phyloP scores from a whole-genome alignment of 2,888 invertebrate genomes.

The Pristionchus arcanus region DNA sequence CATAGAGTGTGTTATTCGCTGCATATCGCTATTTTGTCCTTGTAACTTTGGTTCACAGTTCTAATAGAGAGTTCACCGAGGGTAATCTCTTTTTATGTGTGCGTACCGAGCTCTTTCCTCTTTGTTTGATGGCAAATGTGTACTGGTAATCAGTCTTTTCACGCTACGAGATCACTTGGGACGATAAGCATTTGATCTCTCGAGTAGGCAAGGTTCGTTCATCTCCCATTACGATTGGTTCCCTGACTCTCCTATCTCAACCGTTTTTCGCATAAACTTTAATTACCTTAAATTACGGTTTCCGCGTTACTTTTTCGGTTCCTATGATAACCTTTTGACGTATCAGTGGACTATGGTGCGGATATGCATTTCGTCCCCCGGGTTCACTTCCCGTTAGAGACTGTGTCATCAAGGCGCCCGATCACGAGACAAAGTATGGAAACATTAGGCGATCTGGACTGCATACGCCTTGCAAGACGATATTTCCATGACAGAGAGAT shows the following conservation, averaged over 20 bases:
- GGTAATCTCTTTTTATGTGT: not conserved
- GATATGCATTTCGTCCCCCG: too few relatives aligned
- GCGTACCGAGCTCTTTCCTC: not conserved
- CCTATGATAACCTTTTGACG: not conserved
- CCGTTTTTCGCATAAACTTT: too few relatives aligned
- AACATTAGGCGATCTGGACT: too few relatives aligned
- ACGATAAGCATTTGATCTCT: slow-evolving; percentile 1
- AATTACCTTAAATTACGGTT: not conserved
- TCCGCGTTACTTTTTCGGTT: not conserved
- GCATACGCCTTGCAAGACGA: not conserved
- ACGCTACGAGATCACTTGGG: not conserved
- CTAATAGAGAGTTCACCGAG: not conserved
- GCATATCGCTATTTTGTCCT: not conserved
- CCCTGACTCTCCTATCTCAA: too few relatives aligned
- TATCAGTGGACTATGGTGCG: too few relatives aligned
- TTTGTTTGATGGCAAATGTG: not conserved
- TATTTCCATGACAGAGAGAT: not conserved
- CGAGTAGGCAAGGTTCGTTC: not conserved
- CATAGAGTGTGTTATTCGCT: not conserved
- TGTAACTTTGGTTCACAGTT: not conserved
- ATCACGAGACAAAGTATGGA: too few relatives aligned
- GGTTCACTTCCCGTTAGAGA: too few relatives aligned
- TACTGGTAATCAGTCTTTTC: not conserved
- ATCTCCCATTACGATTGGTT: not conserved
- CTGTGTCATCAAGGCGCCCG: not conserved